Conservation (phyloP, 2,797 vertebrate species). For the Dendrocincla fuliginosa region DNA sequence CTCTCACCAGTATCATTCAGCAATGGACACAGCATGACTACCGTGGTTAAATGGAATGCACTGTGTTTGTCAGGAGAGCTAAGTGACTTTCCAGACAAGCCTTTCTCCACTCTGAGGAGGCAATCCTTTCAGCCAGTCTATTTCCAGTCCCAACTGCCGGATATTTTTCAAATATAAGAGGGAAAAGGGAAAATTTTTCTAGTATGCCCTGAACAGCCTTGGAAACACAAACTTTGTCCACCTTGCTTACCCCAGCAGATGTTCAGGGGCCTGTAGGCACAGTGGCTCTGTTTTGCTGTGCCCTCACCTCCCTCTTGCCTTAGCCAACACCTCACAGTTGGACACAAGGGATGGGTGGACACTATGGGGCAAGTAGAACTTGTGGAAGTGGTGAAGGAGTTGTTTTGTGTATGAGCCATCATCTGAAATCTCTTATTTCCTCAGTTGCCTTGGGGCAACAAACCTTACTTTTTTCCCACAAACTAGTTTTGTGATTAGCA, state of each 20-base stretch:
- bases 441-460: not conserved
- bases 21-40: not conserved
- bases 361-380: rapidly evolving
- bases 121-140: not conserved
- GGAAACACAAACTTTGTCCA: not conserved
- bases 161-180: not conserved
- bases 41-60: not conserved
- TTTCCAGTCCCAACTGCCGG: not conserved
- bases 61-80: not conserved
- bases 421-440: not conserved
- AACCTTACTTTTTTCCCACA: not conserved
- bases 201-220: rapidly evolving
- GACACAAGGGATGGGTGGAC: not conserved
- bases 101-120: not conserved
- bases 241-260: not conserved
- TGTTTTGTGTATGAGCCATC: not conserved
- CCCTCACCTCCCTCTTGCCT: not conserved
- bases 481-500: not conserved
- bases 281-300: not conserved
- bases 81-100: not conserved
- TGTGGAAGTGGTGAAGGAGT: not conserved
- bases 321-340: not conserved
- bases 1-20: not conserved
- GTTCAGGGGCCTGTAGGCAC: not conserved
- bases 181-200: not conserved